Percentiles rank a stretch among this genome's conserved stretches.
Evolutionary conservation across 2,797 vertebrate genomes (phyloP).

Genomic region (Podarcis lilfordi): DNA sequence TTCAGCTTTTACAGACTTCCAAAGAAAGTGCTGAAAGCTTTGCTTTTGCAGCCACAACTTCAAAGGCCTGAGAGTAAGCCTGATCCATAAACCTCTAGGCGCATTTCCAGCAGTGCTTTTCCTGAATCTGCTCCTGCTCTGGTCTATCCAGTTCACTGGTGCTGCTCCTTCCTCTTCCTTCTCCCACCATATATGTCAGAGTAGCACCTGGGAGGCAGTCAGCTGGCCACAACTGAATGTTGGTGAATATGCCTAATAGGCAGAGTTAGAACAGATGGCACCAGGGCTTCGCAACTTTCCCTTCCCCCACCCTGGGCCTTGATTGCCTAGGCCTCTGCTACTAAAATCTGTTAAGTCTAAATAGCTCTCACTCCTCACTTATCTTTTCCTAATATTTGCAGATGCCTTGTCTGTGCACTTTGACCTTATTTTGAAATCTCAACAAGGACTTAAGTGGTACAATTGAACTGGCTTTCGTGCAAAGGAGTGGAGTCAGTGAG

Average conservation of each 20-base stretch:
- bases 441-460: conserved; percentile 2
- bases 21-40: not conserved
- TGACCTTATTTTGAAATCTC: conserved; percentile 17
- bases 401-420: conserved; percentile 6
- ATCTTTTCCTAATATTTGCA: conserved; percentile 28
- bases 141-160: not conserved
- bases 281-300: not conserved
- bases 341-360: not conserved
- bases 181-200: not conserved
- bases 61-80: too few species aligned
- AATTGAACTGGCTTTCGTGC: not conserved
- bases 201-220: not conserved
- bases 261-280: not conserved
- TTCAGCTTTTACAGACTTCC: not conserved
- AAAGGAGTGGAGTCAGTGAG: not conserved
- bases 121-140: not conserved
- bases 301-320: not conserved
- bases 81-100: not conserved
- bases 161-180: not conserved
- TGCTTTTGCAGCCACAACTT: not conserved
- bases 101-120: not conserved
- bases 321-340: not conserved
- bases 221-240: not conserved
- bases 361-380: conserved; percentile 17
- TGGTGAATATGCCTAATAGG: not conserved